phyloP scores from a whole-genome alignment of 2,113 vertebrate genomes.

The Sinocyclocheilus anshuiensis region DNA sequence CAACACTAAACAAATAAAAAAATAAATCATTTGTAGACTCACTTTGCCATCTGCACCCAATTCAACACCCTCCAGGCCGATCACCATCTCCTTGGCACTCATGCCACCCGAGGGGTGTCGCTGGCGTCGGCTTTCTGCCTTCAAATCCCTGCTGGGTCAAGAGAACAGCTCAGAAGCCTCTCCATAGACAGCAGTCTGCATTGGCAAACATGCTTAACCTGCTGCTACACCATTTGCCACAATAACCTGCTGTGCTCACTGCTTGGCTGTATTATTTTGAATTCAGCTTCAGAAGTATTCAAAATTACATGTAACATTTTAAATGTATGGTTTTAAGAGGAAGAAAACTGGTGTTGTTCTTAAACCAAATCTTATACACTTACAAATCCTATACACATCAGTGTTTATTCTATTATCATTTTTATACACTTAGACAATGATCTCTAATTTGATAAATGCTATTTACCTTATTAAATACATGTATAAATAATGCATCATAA shows the following conservation, averaged over 20 bases:
- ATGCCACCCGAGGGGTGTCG: slow-evolving; percentile 87
- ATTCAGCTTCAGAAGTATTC: too few species aligned
- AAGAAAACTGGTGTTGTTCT: too few species aligned
- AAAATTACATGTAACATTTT: too few species aligned
- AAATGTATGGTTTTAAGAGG: too few species aligned
- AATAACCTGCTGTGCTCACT: neutral
- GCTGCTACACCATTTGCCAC: neutral
- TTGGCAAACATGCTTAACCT: slow-evolving; percentile 8
- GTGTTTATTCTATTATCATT: neutral
- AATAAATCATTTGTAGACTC: slow-evolving; percentile 53
- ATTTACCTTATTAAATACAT: neutral
- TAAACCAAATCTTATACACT: neutral
- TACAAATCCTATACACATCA: too few species aligned
- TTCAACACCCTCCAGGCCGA: slow-evolving; percentile 97
- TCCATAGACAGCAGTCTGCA: neutral
- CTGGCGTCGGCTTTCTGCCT: slow-evolving; percentile 88
- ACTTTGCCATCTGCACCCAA: slow-evolving; percentile 97
- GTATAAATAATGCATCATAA: neutral
- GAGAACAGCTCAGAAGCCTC: slow-evolving; percentile 56
- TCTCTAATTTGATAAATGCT: neutral
- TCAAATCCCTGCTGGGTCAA: slow-evolving; percentile 83
- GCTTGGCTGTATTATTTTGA: neutral
- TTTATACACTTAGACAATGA: neutral
- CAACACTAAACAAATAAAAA: neutral
- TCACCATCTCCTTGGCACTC: slow-evolving; percentile 91